Conservation (phyloP, 1,140 invertebrate genomes). For the Ptiloglossa arizonensis region DNA sequence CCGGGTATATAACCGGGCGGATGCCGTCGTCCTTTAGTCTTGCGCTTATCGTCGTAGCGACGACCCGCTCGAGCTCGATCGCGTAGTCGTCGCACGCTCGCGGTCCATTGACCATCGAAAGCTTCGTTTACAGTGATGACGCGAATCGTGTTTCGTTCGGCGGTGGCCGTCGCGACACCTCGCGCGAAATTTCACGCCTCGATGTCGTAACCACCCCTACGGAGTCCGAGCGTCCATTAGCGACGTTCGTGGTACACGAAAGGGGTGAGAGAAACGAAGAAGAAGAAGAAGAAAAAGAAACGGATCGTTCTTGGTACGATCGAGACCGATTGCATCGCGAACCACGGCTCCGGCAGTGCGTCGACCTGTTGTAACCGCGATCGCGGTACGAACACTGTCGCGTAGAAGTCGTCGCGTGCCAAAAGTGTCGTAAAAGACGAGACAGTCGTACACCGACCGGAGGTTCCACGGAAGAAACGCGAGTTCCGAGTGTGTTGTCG, state of each 20-base stretch:
- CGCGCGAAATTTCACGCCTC: too few species aligned
- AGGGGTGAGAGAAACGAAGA: too few species aligned
- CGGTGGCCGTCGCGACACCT: neutral
- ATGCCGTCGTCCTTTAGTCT: conserved; percentile 78
- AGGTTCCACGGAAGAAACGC: too few species aligned
- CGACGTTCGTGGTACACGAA: too few species aligned
- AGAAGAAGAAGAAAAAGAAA: too few species aligned
- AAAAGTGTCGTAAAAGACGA: neutral
- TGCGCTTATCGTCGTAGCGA: conserved; percentile 74
- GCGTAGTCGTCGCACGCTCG: conserved; percentile 22
- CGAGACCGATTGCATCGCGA: neutral
- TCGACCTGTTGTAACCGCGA: conserved; percentile 25
- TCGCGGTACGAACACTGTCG: neutral
- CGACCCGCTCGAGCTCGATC: conserved; percentile 56
- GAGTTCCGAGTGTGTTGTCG: neutral
- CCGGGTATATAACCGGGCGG: conserved; percentile 80
- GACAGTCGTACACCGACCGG: too few species aligned
- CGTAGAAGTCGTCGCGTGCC: neutral
- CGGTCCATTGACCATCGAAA: conserved; percentile 18
- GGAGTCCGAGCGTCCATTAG: too few species aligned
- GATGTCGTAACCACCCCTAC: too few species aligned
- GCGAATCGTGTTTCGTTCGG: conserved; percentile 2
- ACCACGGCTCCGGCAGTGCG: too few species aligned
- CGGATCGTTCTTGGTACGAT: neutral
- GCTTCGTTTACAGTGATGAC: neutral